A percentile compares a stretch with the other conserved stretches of the same genome.
These are phyloP conservation scores for Lasioglossum albipes DNA, from an alignment of 1,140 invertebrate genomes.

Conservation along the genomic window DNA sequence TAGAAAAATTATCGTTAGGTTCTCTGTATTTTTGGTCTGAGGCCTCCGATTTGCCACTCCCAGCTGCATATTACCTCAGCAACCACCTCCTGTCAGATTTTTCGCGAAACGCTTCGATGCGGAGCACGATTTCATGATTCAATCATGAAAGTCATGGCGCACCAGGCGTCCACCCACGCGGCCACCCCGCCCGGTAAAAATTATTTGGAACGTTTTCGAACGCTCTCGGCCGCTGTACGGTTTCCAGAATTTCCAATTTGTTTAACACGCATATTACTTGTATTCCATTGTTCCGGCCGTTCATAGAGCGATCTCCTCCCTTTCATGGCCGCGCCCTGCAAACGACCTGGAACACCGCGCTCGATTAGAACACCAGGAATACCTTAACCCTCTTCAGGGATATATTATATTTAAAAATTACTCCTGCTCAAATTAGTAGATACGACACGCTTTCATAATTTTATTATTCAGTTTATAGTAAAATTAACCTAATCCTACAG, in stretches of 20 bases:
- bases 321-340: constrained; percentile 34
- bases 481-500: too few relatives aligned
- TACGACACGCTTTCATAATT: too few relatives aligned
- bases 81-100: neutral
- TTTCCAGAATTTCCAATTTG: constrained; percentile 27
- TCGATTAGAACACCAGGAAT: constrained; percentile 28
- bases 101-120: neutral
- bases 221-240: neutral
- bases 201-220: constrained; percentile 34
- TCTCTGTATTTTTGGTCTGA: neutral
- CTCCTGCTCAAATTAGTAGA: too few relatives aligned
- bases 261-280: constrained; percentile 4
- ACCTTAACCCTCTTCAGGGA: too few relatives aligned
- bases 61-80: constrained; percentile 8
- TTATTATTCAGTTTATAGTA: too few relatives aligned
- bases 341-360: constrained; percentile 42
- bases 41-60: constrained; percentile 2
- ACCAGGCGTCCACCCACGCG: constrained; percentile 3
- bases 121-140: constrained; percentile 29
- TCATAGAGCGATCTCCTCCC: constrained; percentile 30
- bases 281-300: constrained; percentile 49
- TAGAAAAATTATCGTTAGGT: neutral
- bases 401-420: too few relatives aligned
- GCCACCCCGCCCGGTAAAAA: constrained; percentile 1
- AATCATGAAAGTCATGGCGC: constrained; percentile 22